phyloP scores from a whole-genome alignment of 2,113 vertebrate species.

The Oreocharis arfaki region DNA sequence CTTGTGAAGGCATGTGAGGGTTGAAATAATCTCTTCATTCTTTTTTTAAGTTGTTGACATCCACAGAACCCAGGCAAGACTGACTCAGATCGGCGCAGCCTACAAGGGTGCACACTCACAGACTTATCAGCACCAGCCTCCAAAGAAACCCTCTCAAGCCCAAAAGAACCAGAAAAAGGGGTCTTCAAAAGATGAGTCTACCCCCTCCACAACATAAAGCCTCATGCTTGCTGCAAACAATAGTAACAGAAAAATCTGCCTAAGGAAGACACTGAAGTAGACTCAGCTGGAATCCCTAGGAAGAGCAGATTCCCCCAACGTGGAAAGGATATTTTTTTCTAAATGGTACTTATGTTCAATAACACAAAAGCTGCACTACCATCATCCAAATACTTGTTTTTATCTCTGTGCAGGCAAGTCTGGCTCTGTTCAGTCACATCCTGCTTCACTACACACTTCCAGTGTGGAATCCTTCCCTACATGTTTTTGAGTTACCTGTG shows the following conservation, averaged over 20 bases:
- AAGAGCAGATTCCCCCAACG: not conserved
- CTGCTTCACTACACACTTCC: not conserved
- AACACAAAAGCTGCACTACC: conserved; percentile 5
- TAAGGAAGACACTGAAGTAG: conserved; percentile 8
- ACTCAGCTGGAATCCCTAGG: not conserved
- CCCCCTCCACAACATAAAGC: not conserved
- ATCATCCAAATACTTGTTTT: conserved; percentile 38
- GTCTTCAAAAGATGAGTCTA: not conserved
- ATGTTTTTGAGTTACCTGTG: not conserved
- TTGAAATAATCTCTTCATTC: not conserved
- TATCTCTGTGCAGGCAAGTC: conserved; percentile 7
- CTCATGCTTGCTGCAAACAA: not conserved
- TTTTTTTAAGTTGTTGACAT: not conserved
- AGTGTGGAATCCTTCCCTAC: not conserved
- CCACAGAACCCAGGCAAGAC: not conserved
- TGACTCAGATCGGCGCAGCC: not conserved
- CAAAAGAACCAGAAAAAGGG: not conserved
- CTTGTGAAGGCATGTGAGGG: not conserved
- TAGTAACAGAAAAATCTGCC: not conserved
- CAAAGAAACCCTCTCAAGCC: conserved; percentile 32
- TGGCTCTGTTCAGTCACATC: not conserved
- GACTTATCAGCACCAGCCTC: not conserved
- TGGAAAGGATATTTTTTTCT: not conserved
- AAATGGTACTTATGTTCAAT: conserved; percentile 1
- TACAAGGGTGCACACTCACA: not conserved